Evolutionary conservation across 2,797 vertebrate species (phyloP).

Genomic region (Macropus fuliginosus): DNA sequence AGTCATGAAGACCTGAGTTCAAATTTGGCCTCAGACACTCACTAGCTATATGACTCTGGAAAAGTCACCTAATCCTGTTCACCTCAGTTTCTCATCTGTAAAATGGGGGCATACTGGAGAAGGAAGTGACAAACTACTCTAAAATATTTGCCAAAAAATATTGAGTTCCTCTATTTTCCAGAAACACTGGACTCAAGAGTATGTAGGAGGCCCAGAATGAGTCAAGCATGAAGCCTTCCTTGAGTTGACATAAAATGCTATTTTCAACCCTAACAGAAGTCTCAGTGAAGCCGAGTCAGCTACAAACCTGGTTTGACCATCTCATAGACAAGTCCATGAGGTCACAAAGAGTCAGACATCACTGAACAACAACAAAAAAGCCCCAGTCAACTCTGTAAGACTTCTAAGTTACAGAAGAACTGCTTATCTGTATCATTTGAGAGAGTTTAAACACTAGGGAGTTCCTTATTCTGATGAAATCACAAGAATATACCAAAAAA

Average conservation of each 20-base stretch:
- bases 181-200: neutral
- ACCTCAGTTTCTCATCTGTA: neutral
- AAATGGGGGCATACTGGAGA: neutral
- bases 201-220: neutral
- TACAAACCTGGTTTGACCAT: no score
- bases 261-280: neutral
- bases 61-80: neutral
- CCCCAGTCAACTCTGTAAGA: neutral
- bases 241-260: neutral
- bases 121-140: neutral
- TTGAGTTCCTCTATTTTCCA: neutral
- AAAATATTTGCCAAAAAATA: neutral
- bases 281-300: no score
- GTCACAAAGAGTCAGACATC: neutral
- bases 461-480: neutral
- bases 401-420: neutral
- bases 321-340: neutral
- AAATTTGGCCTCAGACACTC: neutral
- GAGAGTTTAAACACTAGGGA: neutral
- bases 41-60: neutral
- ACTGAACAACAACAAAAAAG: neutral
- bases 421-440: neutral
- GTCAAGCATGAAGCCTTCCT: neutral
- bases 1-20: neutral
- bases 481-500: neutral